These are phyloP conservation scores for Drosophila mayri DNA, from an alignment of 1,140 invertebrate genomes.

Conservation along the genomic window DNA sequence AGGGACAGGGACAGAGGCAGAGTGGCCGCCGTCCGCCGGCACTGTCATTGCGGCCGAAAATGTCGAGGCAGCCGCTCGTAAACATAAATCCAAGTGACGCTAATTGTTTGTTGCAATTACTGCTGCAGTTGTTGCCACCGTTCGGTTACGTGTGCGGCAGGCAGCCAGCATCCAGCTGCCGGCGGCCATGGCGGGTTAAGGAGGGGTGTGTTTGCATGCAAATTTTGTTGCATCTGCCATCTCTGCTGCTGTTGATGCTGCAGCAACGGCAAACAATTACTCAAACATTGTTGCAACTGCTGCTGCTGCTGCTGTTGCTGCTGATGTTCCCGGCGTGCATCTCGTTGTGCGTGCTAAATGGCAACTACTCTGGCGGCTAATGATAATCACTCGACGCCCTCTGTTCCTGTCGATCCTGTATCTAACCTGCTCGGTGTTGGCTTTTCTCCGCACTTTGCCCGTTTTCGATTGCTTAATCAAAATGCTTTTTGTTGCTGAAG, in stretches of 20 bases:
- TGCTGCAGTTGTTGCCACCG: conserved; percentile 69
- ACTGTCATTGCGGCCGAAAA: conserved; percentile 51
- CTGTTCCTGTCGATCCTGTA: conserved; percentile 17
- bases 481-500: conserved; percentile 8
- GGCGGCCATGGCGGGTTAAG: conserved; percentile 7
- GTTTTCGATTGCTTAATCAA: conserved; percentile 55
- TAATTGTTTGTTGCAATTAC: conserved; percentile 83
- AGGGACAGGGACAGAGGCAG: not conserved
- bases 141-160: conserved; percentile 62
- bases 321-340: conserved; percentile 33
- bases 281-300: conserved; percentile 78
- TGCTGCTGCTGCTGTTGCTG: conserved; percentile 21
- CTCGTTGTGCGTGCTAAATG: conserved; percentile 79
- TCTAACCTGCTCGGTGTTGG: conserved; percentile 16
- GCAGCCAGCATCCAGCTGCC: conserved; percentile 16
- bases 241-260: conserved; percentile 51
- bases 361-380: conserved; percentile 73
- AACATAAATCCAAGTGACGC: conserved; percentile 81
- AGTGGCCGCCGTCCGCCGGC: not conserved
- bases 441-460: conserved; percentile 6
- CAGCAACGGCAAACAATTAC: conserved; percentile 75
- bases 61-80: conserved; percentile 67
- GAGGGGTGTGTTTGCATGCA: conserved; percentile 62
- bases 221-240: conserved; percentile 71
- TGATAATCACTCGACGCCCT: conserved; percentile 75